phyloP scores from a whole-genome alignment of 2,113 vertebrate species.

The Gavialis gangeticus region DNA sequence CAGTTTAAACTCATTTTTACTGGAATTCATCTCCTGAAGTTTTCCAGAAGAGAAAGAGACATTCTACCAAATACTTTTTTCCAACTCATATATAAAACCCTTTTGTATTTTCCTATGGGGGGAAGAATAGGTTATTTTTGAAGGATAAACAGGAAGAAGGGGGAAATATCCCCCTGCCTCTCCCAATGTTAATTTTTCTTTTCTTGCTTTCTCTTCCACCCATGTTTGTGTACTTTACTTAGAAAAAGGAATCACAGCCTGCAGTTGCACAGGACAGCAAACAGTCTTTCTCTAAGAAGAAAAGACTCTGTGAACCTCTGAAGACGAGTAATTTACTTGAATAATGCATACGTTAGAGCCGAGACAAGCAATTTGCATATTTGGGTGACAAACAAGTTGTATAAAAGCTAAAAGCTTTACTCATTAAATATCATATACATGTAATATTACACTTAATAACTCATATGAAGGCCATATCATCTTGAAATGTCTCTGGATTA shows the following conservation, averaged over 20 bases:
- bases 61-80: background rate
- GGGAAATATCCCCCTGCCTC: background rate
- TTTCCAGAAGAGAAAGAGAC: background rate
- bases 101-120: background rate
- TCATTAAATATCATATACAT: background rate
- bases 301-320: background rate
- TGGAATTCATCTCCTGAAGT: background rate
- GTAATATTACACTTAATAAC: background rate
- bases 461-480: background rate
- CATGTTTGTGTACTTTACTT: background rate
- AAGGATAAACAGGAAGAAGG: background rate
- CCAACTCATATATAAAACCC: background rate
- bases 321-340: background rate
- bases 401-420: background rate
- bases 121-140: background rate
- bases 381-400: background rate
- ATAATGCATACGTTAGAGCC: background rate
- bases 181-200: background rate
- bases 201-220: background rate
- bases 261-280: background rate
- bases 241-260: background rate
- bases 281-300: background rate
- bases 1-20: background rate
- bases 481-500: slow-evolving; percentile 7
- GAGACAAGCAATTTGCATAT: background rate